A percentile compares a stretch with the other conserved stretches of the same genome.
Evolutionary conservation across 2,888 invertebrate genomes (phyloP).

Genomic region (Taenaris catops): DNA sequence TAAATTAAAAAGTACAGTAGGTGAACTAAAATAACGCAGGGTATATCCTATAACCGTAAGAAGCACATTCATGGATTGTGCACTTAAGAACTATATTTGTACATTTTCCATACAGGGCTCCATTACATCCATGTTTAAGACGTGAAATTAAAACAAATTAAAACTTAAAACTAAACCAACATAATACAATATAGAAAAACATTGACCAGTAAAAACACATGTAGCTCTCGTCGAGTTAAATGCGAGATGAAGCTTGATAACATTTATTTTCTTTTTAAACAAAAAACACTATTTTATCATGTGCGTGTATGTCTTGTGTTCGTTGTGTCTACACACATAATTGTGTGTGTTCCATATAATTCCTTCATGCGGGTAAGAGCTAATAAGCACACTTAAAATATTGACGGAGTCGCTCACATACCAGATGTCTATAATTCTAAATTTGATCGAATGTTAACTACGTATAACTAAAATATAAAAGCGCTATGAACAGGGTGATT

Average conservation of each 20-base stretch:
- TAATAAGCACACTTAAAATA: slow-evolving; percentile 61
- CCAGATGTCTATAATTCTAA: slow-evolving; percentile 51
- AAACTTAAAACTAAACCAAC: slow-evolving; percentile 34
- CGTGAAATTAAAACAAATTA: slow-evolving; percentile 34
- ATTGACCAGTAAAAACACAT: slow-evolving; percentile 29
- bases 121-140: slow-evolving; percentile 46
- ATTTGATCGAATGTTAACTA: slow-evolving; percentile 36
- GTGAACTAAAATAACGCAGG: slow-evolving; percentile 58
- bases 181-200: slow-evolving; percentile 39
- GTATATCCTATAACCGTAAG: slow-evolving; percentile 63
- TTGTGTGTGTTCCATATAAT: slow-evolving; percentile 43
- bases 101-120: slow-evolving; percentile 68
- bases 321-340: slow-evolving; percentile 39
- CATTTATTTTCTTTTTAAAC: slow-evolving; percentile 36
- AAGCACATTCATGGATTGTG: slow-evolving; percentile 79
- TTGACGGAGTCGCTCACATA: slow-evolving; percentile 72
- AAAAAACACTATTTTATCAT: slow-evolving; percentile 16
- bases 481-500: slow-evolving; percentile 30
- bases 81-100: slow-evolving; percentile 60
- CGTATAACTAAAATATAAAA: slow-evolving; percentile 37
- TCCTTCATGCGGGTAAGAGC: slow-evolving; percentile 56
- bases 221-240: slow-evolving; percentile 21
- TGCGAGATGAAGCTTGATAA: slow-evolving; percentile 32
- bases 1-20: slow-evolving; percentile 49
- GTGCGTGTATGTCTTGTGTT: slow-evolving; percentile 39